Percentiles rank a stretch among this genome's conserved stretches.
These are phyloP conservation scores for Trogon surrucura DNA, from an alignment of 2,113 vertebrate genomes.

Conservation along the genomic window DNA sequence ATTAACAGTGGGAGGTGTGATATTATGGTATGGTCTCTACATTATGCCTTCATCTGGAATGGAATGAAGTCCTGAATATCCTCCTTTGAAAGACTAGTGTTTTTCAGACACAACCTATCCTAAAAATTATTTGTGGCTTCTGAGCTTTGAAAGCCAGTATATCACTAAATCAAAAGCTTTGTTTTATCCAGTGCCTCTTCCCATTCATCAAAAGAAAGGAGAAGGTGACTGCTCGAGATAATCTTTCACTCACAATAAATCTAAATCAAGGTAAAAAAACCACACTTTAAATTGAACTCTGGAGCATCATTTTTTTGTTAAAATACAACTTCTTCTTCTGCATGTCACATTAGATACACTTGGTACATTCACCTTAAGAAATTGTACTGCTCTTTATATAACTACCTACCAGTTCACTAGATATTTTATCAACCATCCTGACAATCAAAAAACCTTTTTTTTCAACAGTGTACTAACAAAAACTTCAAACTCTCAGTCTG, in stretches of 20 bases:
- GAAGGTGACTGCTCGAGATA: not conserved
- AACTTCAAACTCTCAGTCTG: not conserved
- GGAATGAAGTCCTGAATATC: not conserved
- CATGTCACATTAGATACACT: not conserved
- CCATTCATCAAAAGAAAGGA: not conserved
- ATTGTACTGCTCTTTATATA: constrained; percentile 19
- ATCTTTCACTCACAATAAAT: constrained; percentile 46
- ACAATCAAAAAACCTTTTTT: not conserved
- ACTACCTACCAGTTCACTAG: not conserved
- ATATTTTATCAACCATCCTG: not conserved
- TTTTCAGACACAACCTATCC: not conserved
- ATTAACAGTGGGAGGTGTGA: not conserved
- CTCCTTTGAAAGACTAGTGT: not conserved
- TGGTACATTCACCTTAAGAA: not conserved
- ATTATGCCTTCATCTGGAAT: not conserved
- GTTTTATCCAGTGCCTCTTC: not conserved
- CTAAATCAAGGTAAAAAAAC: not conserved
- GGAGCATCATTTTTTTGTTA: not conserved
- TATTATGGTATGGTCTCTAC: not conserved
- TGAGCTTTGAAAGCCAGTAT: not conserved
- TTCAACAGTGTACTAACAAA: not conserved
- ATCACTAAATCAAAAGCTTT: not conserved
- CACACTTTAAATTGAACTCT: not conserved
- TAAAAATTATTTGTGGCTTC: not conserved
- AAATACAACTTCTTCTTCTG: not conserved